Base-by-base conservation (phyloP, 2,797 vertebrate genomes). In the Oryzias sinensis region DNA sequence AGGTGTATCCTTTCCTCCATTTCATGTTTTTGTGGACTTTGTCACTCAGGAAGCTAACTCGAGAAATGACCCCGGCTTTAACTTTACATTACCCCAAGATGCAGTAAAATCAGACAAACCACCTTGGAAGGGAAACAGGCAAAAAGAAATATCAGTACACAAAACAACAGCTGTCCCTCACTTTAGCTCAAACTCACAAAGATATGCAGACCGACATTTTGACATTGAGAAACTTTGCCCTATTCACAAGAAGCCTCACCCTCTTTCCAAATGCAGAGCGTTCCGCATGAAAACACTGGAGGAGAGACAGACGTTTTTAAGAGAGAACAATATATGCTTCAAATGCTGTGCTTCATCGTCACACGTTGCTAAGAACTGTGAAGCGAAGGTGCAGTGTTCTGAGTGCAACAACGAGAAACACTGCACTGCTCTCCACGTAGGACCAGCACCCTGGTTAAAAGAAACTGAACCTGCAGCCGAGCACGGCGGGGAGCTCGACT, bases 21-120 rank as follows among this genome's bases (percentile, higher is more conserved):
- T 82, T n/a, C 13, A 3, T 45, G 7, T 24, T 9, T 84, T 80
- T 24, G 54, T 76, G 0, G 58, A 60, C 4, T 83, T 85, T 65
- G 56, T 78, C 1, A 13, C 17, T 14, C 61, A 71, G 4, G 45
- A 82, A 5, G 79, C 69, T 14, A 55, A 5, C 1, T 42, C 59
- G 11, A n/a, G 1, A 0, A 86, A 68, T 20, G 55, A 87, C 17
- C 76, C 62, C 42, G 45, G 56, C 11, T 67, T 67, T 15, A 49
- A 24, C 13, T 53, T 66, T 14, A 5, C 2, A 7, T 1, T 45
- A 13, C 5, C 5, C 4, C 2, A 3, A 11, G 52, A 55, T 8
- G 16, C 6, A 8, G 5, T n/a, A 9, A 58, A 14, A 41, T 5
- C 22, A 1, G 44, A 49, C 1, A 43, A 25, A 1, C 9, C 20